A percentile compares a stretch with the other conserved stretches of the same genome.
Evolutionary conservation across 1,140 invertebrate genomes (phyloP).

Genomic region (Drosophila watanabei): DNA sequence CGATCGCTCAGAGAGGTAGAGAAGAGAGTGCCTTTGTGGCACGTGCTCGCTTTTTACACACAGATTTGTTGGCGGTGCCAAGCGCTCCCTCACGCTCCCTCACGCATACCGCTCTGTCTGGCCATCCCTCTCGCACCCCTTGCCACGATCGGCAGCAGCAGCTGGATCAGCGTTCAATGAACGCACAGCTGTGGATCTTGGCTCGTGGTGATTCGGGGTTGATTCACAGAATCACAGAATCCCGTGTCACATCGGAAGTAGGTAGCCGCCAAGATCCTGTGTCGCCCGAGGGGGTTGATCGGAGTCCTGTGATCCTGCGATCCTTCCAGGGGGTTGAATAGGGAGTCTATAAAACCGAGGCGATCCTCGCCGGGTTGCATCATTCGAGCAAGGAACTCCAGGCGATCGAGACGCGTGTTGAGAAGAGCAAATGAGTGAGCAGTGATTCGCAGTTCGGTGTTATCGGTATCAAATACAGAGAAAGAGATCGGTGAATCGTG

Average conservation of each 20-base stretch:
- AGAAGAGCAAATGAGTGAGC: constrained; percentile 34
- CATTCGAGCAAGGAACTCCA: constrained; percentile 75
- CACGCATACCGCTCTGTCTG: background rate
- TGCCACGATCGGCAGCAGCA: constrained; percentile 57
- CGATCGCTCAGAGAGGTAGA: constrained; percentile 44
- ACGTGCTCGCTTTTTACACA: constrained; percentile 77
- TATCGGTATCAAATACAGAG: constrained; percentile 16
- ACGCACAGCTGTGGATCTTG: constrained; percentile 67
- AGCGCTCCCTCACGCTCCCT: constrained; percentile 16
- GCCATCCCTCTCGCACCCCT: constrained; percentile 5
- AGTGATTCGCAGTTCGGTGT: constrained; percentile 41
- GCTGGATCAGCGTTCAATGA: constrained; percentile 57
- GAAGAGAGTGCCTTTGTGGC: constrained; percentile 52
- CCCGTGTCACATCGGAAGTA: constrained; percentile 71
- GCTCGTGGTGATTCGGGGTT: constrained; percentile 71
- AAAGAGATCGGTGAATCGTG: constrained; percentile 15
- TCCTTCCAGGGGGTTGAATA: constrained; percentile 51
- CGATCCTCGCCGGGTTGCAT: constrained; percentile 79
- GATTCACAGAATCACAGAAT: constrained; percentile 67
- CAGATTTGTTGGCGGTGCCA: constrained; percentile 56
- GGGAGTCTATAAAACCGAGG: constrained; percentile 75
- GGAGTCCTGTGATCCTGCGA: constrained; percentile 6
- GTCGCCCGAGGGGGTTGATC: constrained; percentile 55
- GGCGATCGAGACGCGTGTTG: constrained; percentile 67
- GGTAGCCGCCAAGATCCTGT: constrained; percentile 66